A percentile compares a stretch with the other conserved stretches of the same genome.
Conservation (phyloP, 2,888 invertebrate species). For the Omphaloscelis lunosa region DNA sequence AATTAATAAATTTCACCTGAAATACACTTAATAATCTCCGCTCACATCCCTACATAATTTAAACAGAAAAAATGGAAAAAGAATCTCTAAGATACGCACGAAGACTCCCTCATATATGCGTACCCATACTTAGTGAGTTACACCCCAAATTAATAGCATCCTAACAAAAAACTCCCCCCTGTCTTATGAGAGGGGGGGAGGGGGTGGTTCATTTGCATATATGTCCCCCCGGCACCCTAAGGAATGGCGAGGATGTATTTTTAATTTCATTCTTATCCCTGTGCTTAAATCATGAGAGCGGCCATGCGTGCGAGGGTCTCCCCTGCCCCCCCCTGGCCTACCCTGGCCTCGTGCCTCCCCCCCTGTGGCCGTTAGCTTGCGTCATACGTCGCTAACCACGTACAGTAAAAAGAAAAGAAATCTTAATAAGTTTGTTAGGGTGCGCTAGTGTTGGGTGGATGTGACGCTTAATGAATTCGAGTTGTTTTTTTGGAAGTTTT, state of each 20-base stretch:
- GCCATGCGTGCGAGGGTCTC: conserved; percentile 89
- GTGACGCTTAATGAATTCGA: conserved; percentile 62
- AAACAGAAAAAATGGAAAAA: conserved; percentile 80
- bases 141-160: conserved; percentile 91
- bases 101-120: conserved; percentile 78
- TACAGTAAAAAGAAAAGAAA: conserved; percentile 91
- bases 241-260: conserved; percentile 90
- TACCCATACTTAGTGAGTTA: conserved; percentile 87
- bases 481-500: neutral
- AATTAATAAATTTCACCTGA: conserved; percentile 81
- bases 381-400: conserved; percentile 91
- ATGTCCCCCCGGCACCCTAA: conserved; percentile 90
- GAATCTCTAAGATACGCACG: conserved; percentile 77
- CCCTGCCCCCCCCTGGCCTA: conserved; percentile 70
- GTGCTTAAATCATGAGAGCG: conserved; percentile 91
- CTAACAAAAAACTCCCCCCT: conserved; percentile 90
- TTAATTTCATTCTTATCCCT: conserved; percentile 91
- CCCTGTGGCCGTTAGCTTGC: conserved; percentile 86
- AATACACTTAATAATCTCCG: conserved; percentile 86
- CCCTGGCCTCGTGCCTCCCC: conserved; percentile 71
- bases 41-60: conserved; percentile 85
- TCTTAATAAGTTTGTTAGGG: conserved; percentile 91
- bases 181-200: conserved; percentile 83
- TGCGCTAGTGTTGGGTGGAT: conserved; percentile 80
- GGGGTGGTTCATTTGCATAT: conserved; percentile 89